Evolutionary conservation across 2,113 vertebrate genomes (phyloP).

Genomic region (Rhinogobius similis): DNA sequence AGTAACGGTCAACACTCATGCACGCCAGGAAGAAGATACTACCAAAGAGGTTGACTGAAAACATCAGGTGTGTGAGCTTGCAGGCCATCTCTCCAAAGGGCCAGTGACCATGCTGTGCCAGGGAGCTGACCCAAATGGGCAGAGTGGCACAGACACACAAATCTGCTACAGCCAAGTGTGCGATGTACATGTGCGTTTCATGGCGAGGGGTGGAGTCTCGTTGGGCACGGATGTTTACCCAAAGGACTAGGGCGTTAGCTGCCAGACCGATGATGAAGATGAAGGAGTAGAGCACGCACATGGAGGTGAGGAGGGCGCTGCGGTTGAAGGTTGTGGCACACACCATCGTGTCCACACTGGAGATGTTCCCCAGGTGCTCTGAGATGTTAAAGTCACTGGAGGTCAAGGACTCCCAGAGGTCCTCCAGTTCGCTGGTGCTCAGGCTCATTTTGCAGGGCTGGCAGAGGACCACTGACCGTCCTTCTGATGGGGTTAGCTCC

Average conservation of each 20-base stretch:
- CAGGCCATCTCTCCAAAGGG: conserved; percentile 88
- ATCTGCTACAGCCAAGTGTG: conserved; percentile 90
- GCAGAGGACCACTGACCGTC: conserved; percentile 24
- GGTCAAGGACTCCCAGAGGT: conserved; percentile 75
- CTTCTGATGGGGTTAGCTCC: conserved; percentile 34
- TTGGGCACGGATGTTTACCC: conserved; percentile 90
- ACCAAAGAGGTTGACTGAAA: conserved; percentile 91
- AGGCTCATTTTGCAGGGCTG: conserved; percentile 70
- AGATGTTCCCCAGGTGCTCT: conserved; percentile 75
- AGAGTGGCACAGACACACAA: conserved; percentile 91
- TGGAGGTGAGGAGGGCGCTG: conserved; percentile 81
- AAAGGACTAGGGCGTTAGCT: conserved; percentile 91
- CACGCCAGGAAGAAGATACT: conserved; percentile 95
- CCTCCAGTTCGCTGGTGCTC: conserved; percentile 71
- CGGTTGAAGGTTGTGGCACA: conserved; percentile 82
- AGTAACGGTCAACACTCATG: conserved; percentile 95
- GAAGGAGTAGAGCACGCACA: conserved; percentile 89
- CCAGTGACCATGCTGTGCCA: conserved; percentile 90
- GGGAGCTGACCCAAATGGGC: conserved; percentile 91
- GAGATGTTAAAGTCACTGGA: conserved; percentile 81
- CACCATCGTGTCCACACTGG: conserved; percentile 74
- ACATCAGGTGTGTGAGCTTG: conserved; percentile 89
- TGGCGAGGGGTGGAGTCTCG: conserved; percentile 84
- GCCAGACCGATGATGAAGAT: conserved; percentile 90
- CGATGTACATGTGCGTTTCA: conserved; percentile 92